Evolutionary conservation across 2,797 vertebrate genomes (phyloP).

Genomic region (Epinephelus malabaricus): DNA sequence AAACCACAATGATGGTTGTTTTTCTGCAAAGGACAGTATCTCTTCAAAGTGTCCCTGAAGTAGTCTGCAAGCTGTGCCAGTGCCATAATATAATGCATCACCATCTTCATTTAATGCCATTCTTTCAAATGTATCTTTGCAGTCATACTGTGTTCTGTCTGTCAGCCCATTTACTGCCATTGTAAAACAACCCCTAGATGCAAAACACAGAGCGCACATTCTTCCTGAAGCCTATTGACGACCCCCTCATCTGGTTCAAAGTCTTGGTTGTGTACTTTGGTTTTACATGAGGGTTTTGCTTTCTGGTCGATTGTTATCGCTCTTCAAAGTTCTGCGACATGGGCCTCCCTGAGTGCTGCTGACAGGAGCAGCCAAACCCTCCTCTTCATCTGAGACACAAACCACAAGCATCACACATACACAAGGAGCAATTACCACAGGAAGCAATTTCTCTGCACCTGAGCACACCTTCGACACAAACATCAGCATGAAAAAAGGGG

Average conservation of each 20-base stretch:
- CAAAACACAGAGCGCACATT: conserved; percentile 41
- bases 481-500: conserved; percentile 17
- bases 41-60: too few species aligned
- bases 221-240: conserved; percentile 36
- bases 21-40: too few species aligned
- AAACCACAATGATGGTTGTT: too few species aligned
- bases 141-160: neutral
- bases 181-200: conserved; percentile 21
- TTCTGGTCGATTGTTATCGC: conserved; percentile 64
- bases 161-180: conserved; percentile 1
- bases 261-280: conserved; percentile 53
- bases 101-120: neutral
- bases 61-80: neutral
- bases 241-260: conserved; percentile 67
- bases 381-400: conserved; percentile 43
- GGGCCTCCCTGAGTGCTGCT: conserved; percentile 46
- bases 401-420: conserved; percentile 35
- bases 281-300: conserved; percentile 68
- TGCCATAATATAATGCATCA: too few species aligned
- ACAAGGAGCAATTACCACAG: conserved; percentile 34
- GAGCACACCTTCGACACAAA: conserved; percentile 20
- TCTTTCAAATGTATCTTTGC: neutral
- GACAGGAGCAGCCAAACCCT: conserved; percentile 37
- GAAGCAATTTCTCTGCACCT: conserved; percentile 30
- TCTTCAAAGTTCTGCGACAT: conserved; percentile 42